Base-by-base conservation (phyloP, 53 echinoderm and acorn worm species). In the Luidia sarsii region DNA sequence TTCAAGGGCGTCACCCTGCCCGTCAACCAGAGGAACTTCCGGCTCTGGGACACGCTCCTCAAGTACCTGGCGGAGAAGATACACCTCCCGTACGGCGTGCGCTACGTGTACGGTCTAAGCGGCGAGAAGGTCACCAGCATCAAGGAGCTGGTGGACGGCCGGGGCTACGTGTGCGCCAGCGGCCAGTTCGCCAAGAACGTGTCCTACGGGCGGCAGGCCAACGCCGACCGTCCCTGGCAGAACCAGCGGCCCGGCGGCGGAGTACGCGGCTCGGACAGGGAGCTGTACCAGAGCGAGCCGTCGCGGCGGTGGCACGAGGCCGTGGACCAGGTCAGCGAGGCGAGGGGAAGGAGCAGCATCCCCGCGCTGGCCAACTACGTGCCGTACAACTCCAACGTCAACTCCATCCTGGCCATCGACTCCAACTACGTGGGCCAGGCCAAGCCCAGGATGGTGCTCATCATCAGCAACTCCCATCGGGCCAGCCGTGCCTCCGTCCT, bases 91-190 rank as follows among this genome's bases (percentile, higher is more conserved):
- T 96, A 93, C 66, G 96, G 96, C 16, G 93, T 96, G 30, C 81
- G 96, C 16, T 82, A 88, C 65, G 83, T 96, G 2, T 96, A 90
- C 65, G 69, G 83, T 8, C 71, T 96, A 25, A 80, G 65, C 18
- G 96, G 96, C 1, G 72, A 87, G 8, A 81, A 79, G 27, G 75
- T 96, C 10, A 69, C 65, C 9, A 60, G 79, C 68, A 74, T 96
- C 39, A 33, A 64, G 20, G 93, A 96, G 33, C 83, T 96, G 2
- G 93, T 86, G 22, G 92, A 96, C 82, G 96, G 96, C n/a, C 82
- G 88, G 63, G 96, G 88, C 0, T 96, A 96, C 33, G 96, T 96
- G 33, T 96, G 96, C 46, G 90, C 96, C 50, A 96, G 96, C 39
- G 96, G 96, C 0, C 85, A 92, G 34, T 96, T 90, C 61, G 84